Percentiles rank a stretch among this genome's conserved stretches.
Evolutionary conservation across 2,113 vertebrate genomes (phyloP).

Genomic region (Carassius carassius): DNA sequence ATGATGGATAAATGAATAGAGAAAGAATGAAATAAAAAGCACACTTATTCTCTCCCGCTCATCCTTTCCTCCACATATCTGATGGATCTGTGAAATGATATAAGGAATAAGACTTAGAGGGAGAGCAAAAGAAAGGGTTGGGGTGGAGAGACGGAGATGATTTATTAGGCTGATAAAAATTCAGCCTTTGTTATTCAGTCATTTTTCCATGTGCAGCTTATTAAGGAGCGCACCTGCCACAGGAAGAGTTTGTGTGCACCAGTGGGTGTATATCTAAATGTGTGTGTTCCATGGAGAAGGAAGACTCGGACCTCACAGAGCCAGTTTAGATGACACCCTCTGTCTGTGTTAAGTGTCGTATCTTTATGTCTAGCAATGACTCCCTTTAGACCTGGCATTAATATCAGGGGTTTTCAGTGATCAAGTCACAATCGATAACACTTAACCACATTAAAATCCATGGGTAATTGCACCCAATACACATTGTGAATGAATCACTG

Average conservation of each 20-base stretch:
- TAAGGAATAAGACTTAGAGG: constrained; percentile 75
- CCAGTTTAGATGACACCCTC: constrained; percentile 18
- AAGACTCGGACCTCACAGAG: constrained; percentile 24
- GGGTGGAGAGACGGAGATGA: constrained; percentile 78
- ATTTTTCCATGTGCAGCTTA: constrained; percentile 86
- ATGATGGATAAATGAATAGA: constrained; percentile 72
- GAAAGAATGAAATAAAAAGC: constrained; percentile 72
- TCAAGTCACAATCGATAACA: background rate
- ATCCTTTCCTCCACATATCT: constrained; percentile 51
- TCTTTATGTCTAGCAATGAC: background rate
- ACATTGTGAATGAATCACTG: background rate
- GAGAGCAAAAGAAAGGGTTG: constrained; percentile 72
- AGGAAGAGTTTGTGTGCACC: constrained; percentile 67
- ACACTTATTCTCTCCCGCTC: constrained; percentile 54
- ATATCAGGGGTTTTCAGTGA: background rate
- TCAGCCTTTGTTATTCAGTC: constrained; percentile 86
- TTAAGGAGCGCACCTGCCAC: constrained; percentile 84
- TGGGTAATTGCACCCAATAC: too few species aligned
- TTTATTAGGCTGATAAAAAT: constrained; percentile 95
- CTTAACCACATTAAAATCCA: background rate
- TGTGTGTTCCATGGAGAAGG: constrained; percentile 1
- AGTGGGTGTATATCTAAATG: constrained; percentile 41
- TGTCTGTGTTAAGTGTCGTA: background rate
- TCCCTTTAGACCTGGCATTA: background rate
- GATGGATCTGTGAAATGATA: constrained; percentile 74